Conservation (phyloP, 2,797 vertebrate genomes). For the Dicrostonyx torquatus region DNA sequence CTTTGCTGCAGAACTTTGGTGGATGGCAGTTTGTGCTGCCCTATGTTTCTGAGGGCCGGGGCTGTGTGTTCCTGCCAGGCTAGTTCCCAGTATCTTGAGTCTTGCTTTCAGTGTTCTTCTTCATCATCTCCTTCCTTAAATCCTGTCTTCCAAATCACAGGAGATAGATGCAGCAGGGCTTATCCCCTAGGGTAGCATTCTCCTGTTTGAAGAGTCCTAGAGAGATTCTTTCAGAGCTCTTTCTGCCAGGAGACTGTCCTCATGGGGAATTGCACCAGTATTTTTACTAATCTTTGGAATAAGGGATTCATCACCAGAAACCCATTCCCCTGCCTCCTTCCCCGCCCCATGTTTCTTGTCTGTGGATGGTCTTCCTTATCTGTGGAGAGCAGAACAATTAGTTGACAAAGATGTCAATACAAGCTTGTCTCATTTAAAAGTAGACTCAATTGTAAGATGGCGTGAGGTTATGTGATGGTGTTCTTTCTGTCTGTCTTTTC, state of each 20-base stretch:
- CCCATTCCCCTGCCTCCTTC: neutral
- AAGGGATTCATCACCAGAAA: neutral
- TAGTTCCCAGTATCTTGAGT: neutral
- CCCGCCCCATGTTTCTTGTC: neutral
- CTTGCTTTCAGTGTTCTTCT: neutral
- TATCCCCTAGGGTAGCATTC: neutral
- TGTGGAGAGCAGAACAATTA: slow-evolving; percentile 1
- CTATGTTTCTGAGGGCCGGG: neutral
- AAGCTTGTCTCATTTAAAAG: slow-evolving; percentile 15
- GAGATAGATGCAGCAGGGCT: neutral
- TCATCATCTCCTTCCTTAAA: neutral
- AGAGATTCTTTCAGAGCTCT: neutral
- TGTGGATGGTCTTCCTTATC: neutral
- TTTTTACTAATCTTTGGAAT: slow-evolving; percentile 28
- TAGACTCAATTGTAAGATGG: neutral
- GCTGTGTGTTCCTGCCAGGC: neutral
- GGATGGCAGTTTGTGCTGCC: neutral
- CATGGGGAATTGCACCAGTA: neutral
- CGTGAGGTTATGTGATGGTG: neutral
- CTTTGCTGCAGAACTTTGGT: neutral
- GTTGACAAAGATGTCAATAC: neutral
- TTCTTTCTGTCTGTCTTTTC: neutral
- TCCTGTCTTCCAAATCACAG: neutral
- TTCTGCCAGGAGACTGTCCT: slow-evolving; percentile 17
- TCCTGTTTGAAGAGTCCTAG: neutral